Conservation (phyloP, 2,113 vertebrate genomes). For the Ivindomyrus marchei region DNA sequence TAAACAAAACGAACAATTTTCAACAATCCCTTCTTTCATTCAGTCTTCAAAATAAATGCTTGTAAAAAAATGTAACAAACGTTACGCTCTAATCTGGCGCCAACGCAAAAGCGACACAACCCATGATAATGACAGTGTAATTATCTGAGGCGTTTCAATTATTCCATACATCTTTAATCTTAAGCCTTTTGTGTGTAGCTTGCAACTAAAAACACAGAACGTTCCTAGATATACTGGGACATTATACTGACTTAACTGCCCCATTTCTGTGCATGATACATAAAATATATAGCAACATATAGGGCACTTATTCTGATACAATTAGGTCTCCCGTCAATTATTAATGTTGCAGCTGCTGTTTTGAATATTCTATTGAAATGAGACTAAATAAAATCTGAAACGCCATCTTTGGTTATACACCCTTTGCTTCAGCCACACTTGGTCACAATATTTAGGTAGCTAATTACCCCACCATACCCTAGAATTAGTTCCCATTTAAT, state of each 20-base stretch:
- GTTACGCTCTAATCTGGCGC: not conserved
- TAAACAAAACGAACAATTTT: not conserved
- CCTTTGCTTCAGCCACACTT: not conserved
- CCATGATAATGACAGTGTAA: not conserved
- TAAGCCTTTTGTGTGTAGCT: not conserved
- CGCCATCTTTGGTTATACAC: not conserved
- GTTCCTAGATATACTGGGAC: not conserved
- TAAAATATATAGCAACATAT: conserved; percentile 32
- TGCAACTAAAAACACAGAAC: not conserved
- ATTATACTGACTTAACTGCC: not conserved
- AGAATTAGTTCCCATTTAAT: not conserved
- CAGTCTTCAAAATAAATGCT: not conserved
- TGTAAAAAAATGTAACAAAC: not conserved
- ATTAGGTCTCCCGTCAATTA: conserved; percentile 30
- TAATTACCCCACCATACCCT: not conserved
- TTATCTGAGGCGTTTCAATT: not conserved
- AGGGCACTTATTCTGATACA: not conserved
- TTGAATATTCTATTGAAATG: not conserved
- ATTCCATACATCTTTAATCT: no score
- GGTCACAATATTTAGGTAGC: not conserved
- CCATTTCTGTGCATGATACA: conserved; percentile 31
- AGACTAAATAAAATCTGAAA: not conserved
- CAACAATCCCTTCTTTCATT: not conserved
- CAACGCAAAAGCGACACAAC: not conserved
- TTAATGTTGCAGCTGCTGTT: conserved; percentile 31